These are phyloP conservation scores for Sicus ferrugineus DNA, from an alignment of 2,888 invertebrate genomes.

Conservation along the genomic window DNA sequence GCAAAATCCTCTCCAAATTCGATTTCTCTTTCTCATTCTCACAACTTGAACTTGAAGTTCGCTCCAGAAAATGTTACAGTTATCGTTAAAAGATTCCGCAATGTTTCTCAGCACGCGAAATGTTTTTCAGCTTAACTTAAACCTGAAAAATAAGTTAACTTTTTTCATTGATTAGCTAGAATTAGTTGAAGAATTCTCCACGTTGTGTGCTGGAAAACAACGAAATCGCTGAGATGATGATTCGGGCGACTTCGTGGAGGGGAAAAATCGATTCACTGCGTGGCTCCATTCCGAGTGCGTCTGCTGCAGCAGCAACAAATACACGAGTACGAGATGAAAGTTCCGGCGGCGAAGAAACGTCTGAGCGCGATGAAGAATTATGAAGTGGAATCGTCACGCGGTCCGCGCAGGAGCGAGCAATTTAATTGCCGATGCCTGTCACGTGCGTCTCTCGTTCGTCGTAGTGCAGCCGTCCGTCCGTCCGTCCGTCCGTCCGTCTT, in stretches of 20 bases:
- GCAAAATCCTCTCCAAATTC: no score
- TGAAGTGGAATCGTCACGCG: constrained; percentile 6
- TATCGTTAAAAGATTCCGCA: no score
- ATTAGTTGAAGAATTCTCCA: no score
- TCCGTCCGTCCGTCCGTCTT: no score
- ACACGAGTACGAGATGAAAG: constrained; percentile 25
- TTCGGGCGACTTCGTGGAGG: background rate
- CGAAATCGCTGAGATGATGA: background rate
- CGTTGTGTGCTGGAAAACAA: no score
- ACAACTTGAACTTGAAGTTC: no score
- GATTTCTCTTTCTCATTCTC: no score
- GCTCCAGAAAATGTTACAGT: no score
- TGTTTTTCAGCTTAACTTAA: no score
- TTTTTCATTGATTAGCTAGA: no score
- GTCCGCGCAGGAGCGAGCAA: constrained; percentile 39
- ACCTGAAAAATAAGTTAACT: no score
- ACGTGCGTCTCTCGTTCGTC: constrained; percentile 53
- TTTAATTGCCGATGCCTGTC: constrained; percentile 58
- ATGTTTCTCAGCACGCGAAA: no score
- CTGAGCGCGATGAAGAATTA: constrained; percentile 17
- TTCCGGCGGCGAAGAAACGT: constrained; percentile 21
- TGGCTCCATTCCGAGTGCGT: constrained; percentile 23
- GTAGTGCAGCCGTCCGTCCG: constrained; percentile 22
- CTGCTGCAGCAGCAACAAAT: constrained; percentile 2
- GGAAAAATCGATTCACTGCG: constrained; percentile 13